phyloP scores from a whole-genome alignment of 2,797 vertebrate genomes.

The Hippoglossus hippoglossus region DNA sequence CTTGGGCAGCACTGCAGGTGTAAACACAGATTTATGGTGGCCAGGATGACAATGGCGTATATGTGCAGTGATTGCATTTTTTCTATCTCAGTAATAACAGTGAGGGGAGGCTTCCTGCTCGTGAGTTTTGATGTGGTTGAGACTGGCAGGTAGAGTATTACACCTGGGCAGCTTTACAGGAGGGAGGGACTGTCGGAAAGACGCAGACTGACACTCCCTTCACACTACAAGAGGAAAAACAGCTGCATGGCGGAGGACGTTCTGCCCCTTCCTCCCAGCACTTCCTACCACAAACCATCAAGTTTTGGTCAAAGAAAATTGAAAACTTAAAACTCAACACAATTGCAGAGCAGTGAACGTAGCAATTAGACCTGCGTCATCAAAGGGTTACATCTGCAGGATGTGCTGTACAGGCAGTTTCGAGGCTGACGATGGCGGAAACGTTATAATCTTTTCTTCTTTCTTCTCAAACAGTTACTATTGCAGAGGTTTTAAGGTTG shows the following conservation, averaged over 20 bases:
- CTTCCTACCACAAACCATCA: conserved; percentile 34
- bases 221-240: conserved; percentile 39
- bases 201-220: conserved; percentile 49
- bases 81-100: conserved; percentile 73
- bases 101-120: conserved; percentile 70
- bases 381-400: conserved; percentile 12
- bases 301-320: conserved; percentile 23
- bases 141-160: conserved; percentile 49
- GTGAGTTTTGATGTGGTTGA: conserved; percentile 81
- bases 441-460: not conserved
- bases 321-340: conserved; percentile 2
- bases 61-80: conserved; percentile 35
- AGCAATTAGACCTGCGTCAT: conserved; percentile 8
- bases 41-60: conserved; percentile 24
- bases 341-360: not conserved
- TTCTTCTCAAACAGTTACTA: too few relatives aligned
- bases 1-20: not conserved
- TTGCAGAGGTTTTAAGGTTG: too few relatives aligned
- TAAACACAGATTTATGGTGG: conserved; percentile 24
- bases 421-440: not conserved
- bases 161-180: conserved; percentile 71
- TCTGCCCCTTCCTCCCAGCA: conserved; percentile 18
- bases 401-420: conserved; percentile 9
- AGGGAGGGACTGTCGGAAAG: conserved; percentile 66
- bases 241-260: conserved; percentile 55